A percentile compares a stretch with the other conserved stretches of the same genome.
Evolutionary conservation across 2,113 vertebrate genomes (phyloP).

Genomic region (Cairina moschata): DNA sequence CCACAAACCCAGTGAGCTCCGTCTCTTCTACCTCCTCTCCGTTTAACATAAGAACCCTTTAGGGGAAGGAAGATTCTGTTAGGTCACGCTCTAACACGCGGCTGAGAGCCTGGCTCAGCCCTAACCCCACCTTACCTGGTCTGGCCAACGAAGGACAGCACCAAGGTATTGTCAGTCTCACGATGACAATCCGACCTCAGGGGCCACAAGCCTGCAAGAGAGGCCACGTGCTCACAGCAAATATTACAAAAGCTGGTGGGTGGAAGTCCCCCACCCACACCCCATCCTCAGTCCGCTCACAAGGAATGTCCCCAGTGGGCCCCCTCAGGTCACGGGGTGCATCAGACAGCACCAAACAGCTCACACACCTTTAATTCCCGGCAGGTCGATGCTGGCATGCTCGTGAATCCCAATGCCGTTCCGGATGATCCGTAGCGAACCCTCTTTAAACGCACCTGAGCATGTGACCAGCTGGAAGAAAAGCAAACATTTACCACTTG

Average conservation of each 20-base stretch:
- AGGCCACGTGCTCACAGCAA: not conserved
- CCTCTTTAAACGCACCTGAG: slow-evolving; percentile 97
- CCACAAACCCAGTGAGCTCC: slow-evolving; percentile 93
- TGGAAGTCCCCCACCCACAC: not conserved
- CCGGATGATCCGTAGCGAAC: slow-evolving; percentile 95
- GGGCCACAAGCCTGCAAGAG: slow-evolving; percentile 89
- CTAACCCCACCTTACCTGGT: slow-evolving; percentile 84
- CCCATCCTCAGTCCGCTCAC: not conserved
- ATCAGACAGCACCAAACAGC: accelerated
- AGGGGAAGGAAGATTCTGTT: not conserved
- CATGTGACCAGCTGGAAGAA: slow-evolving; percentile 92
- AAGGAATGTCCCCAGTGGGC: accelerated
- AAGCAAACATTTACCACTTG: not conserved
- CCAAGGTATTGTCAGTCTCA: slow-evolving; percentile 94
- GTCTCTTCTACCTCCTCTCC: slow-evolving; percentile 98
- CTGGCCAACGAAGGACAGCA: slow-evolving; percentile 97
- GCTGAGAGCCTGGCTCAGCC: not conserved
- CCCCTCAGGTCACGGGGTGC: not conserved
- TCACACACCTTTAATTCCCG: slow-evolving; percentile 92
- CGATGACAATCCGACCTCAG: slow-evolving; percentile 89
- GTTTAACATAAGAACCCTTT: slow-evolving; percentile 94
- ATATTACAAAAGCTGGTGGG: not conserved
- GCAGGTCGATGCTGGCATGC: slow-evolving; percentile 97
- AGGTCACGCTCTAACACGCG: accelerated
- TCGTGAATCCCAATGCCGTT: slow-evolving; percentile 98